Evolutionary conservation across 2,888 invertebrate species (phyloP).

Genomic region (Andrena bicolor): DNA sequence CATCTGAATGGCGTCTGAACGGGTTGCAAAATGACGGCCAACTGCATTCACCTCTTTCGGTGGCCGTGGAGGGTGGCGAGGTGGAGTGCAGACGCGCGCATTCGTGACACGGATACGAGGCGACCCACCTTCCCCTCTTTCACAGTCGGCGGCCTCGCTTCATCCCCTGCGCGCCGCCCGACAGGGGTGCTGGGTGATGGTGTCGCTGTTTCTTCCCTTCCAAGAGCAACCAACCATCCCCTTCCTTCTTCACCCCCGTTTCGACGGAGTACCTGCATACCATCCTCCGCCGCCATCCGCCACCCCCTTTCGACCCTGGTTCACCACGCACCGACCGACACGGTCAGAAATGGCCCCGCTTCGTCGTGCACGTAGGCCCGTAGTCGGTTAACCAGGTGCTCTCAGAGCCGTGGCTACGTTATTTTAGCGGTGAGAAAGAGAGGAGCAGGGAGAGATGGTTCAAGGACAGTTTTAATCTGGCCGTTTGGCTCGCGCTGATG

Average conservation of each 20-base stretch:
- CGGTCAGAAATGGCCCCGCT: background rate
- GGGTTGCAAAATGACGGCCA: constrained; percentile 81
- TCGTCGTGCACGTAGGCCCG: background rate
- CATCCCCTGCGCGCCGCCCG: constrained; percentile 62
- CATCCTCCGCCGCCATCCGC: background rate
- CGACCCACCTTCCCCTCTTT: constrained; percentile 64
- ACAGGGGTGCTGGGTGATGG: constrained; percentile 30
- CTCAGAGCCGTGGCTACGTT: constrained; percentile 3
- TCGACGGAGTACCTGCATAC: constrained; percentile 16
- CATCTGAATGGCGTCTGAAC: constrained; percentile 83
- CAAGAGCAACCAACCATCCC: background rate
- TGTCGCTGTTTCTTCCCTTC: constrained; percentile 25
- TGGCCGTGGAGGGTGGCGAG: constrained; percentile 69
- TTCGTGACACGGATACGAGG: constrained; percentile 81
- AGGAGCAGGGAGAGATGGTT: constrained; percentile 29
- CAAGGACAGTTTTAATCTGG: constrained; percentile 36
- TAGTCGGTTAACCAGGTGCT: background rate
- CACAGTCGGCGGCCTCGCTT: constrained; percentile 60
- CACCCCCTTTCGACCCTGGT: background rate
- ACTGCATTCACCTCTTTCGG: constrained; percentile 81
- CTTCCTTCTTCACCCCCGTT: background rate
- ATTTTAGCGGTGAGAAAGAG: constrained; percentile 32
- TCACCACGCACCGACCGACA: constrained; percentile 21
- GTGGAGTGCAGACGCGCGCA: constrained; percentile 80
- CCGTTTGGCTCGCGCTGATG: constrained; percentile 29